Percentiles rank a stretch among this genome's conserved stretches.
phyloP scores from a whole-genome alignment of 2,888 invertebrate genomes.

The Drosophila koepferae region DNA sequence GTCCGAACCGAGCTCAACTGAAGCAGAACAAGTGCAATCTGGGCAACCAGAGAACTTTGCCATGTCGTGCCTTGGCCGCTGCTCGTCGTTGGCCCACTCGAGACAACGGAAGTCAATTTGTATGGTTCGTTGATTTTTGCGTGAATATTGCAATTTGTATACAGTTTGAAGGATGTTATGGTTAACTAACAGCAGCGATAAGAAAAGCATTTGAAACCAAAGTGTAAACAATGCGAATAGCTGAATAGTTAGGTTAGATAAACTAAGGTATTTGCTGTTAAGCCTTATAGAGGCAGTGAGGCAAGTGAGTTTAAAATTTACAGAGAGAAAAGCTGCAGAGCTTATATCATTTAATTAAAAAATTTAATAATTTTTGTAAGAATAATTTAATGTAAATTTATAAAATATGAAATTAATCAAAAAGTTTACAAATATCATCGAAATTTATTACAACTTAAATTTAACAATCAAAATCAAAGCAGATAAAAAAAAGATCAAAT shows the following conservation, averaged over 20 bases:
- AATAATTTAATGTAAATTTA: too few species aligned
- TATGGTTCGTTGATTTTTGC: constrained; percentile 53
- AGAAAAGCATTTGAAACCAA: constrained; percentile 1
- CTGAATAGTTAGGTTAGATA: background rate
- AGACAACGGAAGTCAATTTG: constrained; percentile 59
- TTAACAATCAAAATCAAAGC: background rate
- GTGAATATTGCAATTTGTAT: constrained; percentile 50
- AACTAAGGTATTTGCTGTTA: background rate
- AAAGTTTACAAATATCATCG: too few species aligned
- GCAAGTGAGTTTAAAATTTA: background rate
- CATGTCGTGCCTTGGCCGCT: background rate
- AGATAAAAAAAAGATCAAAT: too few species aligned
- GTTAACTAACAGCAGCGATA: constrained; percentile 20
- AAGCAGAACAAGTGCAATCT: constrained; percentile 58
- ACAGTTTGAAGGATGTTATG: constrained; percentile 39
- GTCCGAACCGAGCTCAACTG: constrained; percentile 21
- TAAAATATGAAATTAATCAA: too few species aligned
- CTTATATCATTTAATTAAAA: too few species aligned
- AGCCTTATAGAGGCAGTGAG: background rate
- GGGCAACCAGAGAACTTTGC: constrained; percentile 18
- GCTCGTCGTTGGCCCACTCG: constrained; percentile 4
- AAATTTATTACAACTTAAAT: background rate
- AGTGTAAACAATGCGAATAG: constrained; percentile 3
- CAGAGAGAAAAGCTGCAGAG: background rate
- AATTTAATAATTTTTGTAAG: too few species aligned